These are phyloP conservation scores for Ophraella communa DNA, from an alignment of 2,888 invertebrate genomes.

Conservation along the genomic window DNA sequence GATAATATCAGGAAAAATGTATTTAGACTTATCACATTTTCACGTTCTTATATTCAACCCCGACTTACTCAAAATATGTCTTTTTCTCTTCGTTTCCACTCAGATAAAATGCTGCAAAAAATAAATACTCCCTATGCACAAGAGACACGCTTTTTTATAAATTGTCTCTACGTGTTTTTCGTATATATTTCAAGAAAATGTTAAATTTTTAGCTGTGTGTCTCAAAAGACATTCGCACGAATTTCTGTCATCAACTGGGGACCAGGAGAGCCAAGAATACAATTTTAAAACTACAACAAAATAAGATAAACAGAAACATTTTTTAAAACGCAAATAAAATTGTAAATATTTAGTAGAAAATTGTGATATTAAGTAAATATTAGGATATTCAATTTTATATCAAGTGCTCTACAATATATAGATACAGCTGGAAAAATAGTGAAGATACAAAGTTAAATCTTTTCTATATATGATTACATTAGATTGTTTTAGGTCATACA, in stretches of 20 bases:
- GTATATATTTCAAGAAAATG: conserved; percentile 45
- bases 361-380: background rate
- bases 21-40: background rate
- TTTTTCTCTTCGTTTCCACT: background rate
- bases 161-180: conserved; percentile 50
- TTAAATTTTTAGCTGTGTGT: conserved; percentile 48
- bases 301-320: background rate
- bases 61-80: background rate
- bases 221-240: conserved; percentile 42
- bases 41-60: background rate
- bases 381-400: no score
- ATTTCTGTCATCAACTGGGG: background rate
- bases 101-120: conserved; percentile 32
- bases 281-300: background rate
- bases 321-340: background rate
- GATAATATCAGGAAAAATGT: background rate
- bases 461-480: no score
- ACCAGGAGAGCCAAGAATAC: background rate
- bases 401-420: no score
- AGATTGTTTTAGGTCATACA: no score
- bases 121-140: conserved; percentile 49
- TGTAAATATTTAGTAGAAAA: background rate
- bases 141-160: conserved; percentile 49
- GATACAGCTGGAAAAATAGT: no score
- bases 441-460: no score